Evolutionary conservation across 2,797 vertebrate genomes (phyloP).

Genomic region (Sebastes matsubarae): DNA sequence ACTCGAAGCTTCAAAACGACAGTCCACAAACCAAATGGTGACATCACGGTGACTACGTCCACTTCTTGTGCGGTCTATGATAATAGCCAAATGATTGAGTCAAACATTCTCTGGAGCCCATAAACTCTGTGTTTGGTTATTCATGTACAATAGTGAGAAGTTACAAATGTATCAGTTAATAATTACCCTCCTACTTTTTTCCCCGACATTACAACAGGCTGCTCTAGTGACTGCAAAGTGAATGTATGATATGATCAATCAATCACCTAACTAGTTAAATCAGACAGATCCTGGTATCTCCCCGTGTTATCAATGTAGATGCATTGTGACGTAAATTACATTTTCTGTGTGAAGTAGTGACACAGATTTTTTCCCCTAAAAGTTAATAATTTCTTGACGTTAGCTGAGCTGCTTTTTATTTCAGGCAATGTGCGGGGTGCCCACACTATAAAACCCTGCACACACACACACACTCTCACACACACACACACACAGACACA

Average conservation of each 20-base stretch:
- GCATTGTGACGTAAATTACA: not conserved
- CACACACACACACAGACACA: too few relatives aligned
- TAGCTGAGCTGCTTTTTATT: not conserved
- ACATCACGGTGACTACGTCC: fast-evolving
- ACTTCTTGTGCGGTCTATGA: too few relatives aligned
- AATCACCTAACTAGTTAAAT: not conserved
- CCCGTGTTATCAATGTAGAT: not conserved
- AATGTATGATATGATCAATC: not conserved
- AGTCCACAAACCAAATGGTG: too few relatives aligned
- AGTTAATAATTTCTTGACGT: not conserved
- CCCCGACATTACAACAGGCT: not conserved
- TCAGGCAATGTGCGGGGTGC: fast-evolving
- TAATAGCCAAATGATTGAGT: not conserved
- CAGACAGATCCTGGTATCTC: not conserved
- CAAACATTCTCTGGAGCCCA: not conserved
- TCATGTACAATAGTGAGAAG: not conserved
- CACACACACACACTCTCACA: not conserved
- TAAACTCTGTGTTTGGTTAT: not conserved
- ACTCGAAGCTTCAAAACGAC: too few relatives aligned
- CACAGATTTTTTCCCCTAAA: not conserved
- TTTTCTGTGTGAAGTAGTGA: not conserved
- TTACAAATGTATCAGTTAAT: not conserved
- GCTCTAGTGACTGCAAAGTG: not conserved
- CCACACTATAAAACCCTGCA: not conserved
- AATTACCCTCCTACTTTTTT: not conserved